Percentiles rank a stretch among this genome's conserved stretches.
Conservation (phyloP, 2,113 vertebrate genomes). For the Clarias gariepinus region DNA sequence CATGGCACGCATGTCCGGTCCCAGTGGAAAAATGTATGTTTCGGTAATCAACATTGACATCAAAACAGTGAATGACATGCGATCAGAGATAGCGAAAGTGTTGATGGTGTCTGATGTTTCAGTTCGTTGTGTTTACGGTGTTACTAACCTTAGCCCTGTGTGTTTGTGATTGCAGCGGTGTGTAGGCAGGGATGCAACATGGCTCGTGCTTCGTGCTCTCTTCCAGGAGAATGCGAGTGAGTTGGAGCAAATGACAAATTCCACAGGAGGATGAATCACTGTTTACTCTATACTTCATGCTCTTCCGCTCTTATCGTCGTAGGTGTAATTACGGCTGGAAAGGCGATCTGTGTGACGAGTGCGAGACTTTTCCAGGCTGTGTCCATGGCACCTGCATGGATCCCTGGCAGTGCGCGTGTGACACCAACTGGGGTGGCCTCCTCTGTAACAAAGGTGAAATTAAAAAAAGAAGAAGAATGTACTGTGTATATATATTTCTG, state of each 20-base stretch:
- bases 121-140: background rate
- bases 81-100: too few species aligned
- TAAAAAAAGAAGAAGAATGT: background rate
- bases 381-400: constrained; percentile 77
- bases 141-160: constrained; percentile 20
- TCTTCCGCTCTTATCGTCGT: constrained; percentile 3
- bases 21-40: constrained; percentile 10
- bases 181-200: constrained; percentile 74
- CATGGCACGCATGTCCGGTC: background rate
- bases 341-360: constrained; percentile 75
- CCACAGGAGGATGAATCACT: background rate
- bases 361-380: constrained; percentile 77
- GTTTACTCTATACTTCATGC: background rate
- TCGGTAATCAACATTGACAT: constrained; percentile 32
- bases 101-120: background rate
- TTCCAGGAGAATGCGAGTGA: constrained; percentile 78
- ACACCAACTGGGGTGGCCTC: constrained; percentile 82
- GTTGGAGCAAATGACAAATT: constrained; percentile 34
- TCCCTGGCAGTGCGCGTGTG: constrained; percentile 81
- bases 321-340: constrained; percentile 82
- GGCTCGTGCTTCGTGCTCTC: constrained; percentile 69
- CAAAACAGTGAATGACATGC: constrained; percentile 23
- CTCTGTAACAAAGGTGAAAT: constrained; percentile 81
- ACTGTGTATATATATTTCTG: background rate
- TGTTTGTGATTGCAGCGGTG: constrained; percentile 65